Conservation (phyloP, 2,113 vertebrate genomes). For the Trogon melanurus region DNA sequence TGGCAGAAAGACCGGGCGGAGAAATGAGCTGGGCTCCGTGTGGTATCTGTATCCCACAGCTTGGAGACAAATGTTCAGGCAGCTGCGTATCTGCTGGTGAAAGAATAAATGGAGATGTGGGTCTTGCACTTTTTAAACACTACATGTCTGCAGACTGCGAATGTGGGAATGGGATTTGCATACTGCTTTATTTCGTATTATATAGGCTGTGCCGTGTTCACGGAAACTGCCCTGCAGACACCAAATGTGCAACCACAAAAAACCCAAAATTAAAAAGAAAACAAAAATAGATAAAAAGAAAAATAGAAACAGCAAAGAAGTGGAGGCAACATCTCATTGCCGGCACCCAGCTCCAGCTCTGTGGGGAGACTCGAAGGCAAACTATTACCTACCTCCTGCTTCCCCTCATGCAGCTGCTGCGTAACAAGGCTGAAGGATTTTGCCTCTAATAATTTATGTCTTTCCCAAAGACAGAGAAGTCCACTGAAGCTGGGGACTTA, state of each 20-base stretch:
- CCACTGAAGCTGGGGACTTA: background rate
- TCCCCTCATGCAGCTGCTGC: background rate
- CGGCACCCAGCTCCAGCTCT: background rate
- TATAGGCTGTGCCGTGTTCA: background rate
- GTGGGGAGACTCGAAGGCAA: background rate
- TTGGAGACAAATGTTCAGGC: background rate
- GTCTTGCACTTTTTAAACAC: constrained; percentile 2
- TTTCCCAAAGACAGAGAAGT: background rate
- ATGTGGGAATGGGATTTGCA: background rate
- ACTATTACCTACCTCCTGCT: rapidly evolving
- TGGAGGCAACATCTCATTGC: background rate
- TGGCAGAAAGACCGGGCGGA: rapidly evolving
- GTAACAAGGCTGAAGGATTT: background rate
- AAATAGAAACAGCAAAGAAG: background rate
- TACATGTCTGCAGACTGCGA: background rate
- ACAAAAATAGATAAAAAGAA: too few relatives aligned
- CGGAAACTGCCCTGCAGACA: background rate
- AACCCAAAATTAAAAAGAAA: background rate
- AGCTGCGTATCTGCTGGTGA: background rate
- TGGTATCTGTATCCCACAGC: background rate
- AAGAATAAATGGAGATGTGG: background rate
- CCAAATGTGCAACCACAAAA: background rate
- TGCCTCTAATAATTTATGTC: background rate
- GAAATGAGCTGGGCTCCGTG: rapidly evolving
- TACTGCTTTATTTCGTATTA: background rate